A percentile compares a stretch with the other conserved stretches of the same genome.
These are phyloP conservation scores for Lagodon rhomboides DNA, from an alignment of 2,797 vertebrate genomes.

Conservation along the genomic window DNA sequence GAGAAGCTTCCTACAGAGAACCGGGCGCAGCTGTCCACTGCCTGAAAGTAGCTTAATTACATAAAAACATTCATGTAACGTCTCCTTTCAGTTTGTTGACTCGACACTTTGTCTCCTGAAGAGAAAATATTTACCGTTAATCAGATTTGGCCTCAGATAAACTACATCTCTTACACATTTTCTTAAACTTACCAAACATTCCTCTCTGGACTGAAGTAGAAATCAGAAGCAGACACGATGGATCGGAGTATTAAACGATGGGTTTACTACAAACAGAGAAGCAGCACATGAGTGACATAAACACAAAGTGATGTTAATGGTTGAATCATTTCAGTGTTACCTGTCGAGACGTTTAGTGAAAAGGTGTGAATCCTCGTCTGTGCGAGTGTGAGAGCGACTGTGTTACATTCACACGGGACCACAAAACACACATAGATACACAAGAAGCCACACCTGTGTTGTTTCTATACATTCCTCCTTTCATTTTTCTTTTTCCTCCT, in stretches of 20 bases:
- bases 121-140: background rate
- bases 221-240: background rate
- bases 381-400: slow-evolving; percentile 22
- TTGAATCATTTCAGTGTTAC: background rate
- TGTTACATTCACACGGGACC: background rate
- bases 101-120: too few species aligned
- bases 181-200: slow-evolving; percentile 1
- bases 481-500: slow-evolving; percentile 6
- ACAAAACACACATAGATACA: slow-evolving; percentile 13
- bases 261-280: background rate
- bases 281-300: background rate
- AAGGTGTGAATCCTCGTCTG: background rate
- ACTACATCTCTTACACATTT: background rate
- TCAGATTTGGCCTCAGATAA: background rate
- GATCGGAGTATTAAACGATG: too few species aligned
- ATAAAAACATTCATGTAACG: too few species aligned
- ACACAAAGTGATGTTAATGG: background rate
- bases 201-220: background rate
- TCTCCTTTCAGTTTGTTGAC: too few species aligned
- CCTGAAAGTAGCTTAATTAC: background rate
- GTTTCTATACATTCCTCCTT: background rate
- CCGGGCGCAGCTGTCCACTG: too few species aligned
- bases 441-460: background rate
- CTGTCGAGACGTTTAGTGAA: background rate
- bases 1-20: background rate